Evolutionary conservation across 2,113 vertebrate species (phyloP), one percentile per base, ranked within the genome.

Genomic region (Zeus faber): DNA sequence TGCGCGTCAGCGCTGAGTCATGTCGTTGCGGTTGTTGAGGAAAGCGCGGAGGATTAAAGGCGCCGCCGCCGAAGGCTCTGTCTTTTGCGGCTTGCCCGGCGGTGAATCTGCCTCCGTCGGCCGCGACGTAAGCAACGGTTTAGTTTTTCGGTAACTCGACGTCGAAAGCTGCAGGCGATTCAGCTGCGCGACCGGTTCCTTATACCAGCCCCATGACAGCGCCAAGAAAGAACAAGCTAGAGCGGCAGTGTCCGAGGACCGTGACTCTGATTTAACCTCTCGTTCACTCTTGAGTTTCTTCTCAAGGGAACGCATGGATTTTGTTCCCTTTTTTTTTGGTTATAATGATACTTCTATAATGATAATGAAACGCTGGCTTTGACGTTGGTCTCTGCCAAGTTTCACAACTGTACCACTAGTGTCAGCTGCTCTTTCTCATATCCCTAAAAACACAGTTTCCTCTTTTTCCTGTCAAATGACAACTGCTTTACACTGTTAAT

Each of bases 141-240:
- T n/a, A 2, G 6, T 5, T 40, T 40, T n/a, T 5, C 6, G 37
- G 37, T n/a, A 5, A n/a, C n/a, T 40, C 4, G 13, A 9, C 3
- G 41, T 46, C 72, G 9, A 33, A 5, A 49, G 25, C 7, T n/a
- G 23, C 3, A 13, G 23, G n/a, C 6, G 9, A 29, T 63, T 11
- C 5, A 55, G 29, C 46, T 45, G 22, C 11, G 6, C 5, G 5
- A 31, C 37, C 37, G 74, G 50, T 83, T 85, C 73, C 75, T 81
- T 69, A 72, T 71, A 49, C 29, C 4, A 37, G 69, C 84, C 84
- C 82, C 63, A 77, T 84, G 81, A 76, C 35, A 18, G 10, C 10
- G 16, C 47, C 37, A 2, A 37, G 26, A 29, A 8, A 29, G 26
- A 8, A 4, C 8, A 8, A 29, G 26, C 4, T 8, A 29, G 26